Percentiles rank a stretch among this genome's conserved stretches.
Evolutionary conservation across 2,113 vertebrate species (phyloP).

Genomic region (cattle (Bos taurus)): DNA sequence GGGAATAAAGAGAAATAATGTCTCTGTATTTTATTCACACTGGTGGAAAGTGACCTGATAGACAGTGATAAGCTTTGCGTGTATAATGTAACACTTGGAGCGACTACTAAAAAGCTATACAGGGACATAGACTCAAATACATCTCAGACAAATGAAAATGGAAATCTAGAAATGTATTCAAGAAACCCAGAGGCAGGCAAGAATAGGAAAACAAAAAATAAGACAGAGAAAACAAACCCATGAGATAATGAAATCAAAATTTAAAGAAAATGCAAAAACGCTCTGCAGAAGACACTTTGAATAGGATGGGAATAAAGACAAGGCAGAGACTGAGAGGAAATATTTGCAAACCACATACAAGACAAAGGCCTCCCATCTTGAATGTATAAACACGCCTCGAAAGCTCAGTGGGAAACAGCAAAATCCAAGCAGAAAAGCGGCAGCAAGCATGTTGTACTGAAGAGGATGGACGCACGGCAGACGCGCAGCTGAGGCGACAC

Average conservation of each 20-base stretch:
- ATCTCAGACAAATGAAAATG: background rate
- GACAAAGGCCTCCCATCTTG: background rate
- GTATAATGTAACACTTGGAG: background rate
- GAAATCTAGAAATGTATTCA: background rate
- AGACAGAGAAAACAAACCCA: background rate
- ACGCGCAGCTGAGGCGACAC: accelerated
- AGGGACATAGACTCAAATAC: background rate
- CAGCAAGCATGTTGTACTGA: background rate
- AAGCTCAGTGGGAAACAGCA: background rate
- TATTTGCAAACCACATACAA: background rate
- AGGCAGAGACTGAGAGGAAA: background rate
- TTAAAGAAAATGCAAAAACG: background rate
- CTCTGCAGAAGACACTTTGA: background rate
- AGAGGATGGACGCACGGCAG: accelerated
- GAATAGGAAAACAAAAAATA: background rate
- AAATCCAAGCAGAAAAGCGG: background rate
- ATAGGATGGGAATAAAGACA: background rate
- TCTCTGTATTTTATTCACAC: background rate
- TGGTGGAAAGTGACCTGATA: background rate
- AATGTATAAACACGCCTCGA: background rate
- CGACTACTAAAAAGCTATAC: background rate
- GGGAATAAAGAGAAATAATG: background rate
- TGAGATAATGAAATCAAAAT: background rate
- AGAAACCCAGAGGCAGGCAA: background rate
- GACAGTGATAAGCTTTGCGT: background rate